Conservation (phyloP, 2,888 invertebrate genomes). For the Pantelozetes paolii region DNA sequence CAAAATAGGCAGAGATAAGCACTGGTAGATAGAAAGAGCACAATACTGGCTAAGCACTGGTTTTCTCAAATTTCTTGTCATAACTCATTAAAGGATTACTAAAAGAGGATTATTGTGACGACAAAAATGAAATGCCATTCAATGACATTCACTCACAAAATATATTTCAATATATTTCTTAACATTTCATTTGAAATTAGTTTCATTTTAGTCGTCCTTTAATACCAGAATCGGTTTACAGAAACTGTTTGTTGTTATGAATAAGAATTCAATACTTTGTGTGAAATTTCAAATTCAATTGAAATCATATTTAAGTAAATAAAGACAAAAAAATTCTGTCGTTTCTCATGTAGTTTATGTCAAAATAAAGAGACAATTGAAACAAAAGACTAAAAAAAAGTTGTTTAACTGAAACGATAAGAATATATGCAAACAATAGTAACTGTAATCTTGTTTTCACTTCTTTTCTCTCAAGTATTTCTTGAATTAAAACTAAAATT, state of each 20-base stretch:
- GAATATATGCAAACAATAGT: not conserved
- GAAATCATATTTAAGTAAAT: not conserved
- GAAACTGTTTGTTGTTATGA: no score
- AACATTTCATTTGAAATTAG: not conserved
- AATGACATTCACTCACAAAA: no score
- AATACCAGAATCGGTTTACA: not conserved
- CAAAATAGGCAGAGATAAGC: not conserved
- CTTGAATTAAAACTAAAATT: not conserved
- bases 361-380: not conserved
- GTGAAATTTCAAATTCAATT: slow-evolving; percentile 12
- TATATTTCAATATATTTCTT: no score
- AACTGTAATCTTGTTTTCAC: not conserved
- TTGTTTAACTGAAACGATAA: not conserved
- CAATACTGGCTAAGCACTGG: not conserved
- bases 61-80: slow-evolving; percentile 32
- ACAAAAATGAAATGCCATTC: slow-evolving; percentile 21
- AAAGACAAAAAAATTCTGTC: not conserved
- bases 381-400: not conserved
- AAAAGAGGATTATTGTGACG: slow-evolving; percentile 28
- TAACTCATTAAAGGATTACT: slow-evolving; percentile 34
- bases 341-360: not conserved
- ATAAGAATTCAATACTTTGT: not conserved
- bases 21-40: not conserved
- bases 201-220: not conserved
- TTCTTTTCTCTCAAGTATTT: not conserved